Evolutionary conservation across 1,140 invertebrate species (phyloP), one percentile per base, ranked within the genome.

Genomic region (Zeugodacus cucurbitae): DNA sequence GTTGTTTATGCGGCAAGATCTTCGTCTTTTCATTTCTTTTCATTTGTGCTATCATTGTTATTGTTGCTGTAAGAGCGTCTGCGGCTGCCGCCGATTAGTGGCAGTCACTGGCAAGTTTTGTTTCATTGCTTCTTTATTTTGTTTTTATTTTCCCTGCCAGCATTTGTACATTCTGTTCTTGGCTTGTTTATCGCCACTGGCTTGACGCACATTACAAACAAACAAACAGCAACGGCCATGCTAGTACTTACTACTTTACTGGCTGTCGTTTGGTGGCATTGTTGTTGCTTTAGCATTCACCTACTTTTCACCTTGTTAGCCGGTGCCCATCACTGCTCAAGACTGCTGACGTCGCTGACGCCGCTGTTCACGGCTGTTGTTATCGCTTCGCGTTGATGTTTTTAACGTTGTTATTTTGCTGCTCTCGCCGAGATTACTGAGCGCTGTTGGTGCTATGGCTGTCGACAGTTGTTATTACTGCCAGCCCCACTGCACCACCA

Each of bases 261-360:
- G 3, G 29, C 64, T 67, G 29, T 34, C 29, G 64, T 67, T 11
- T n/a, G 37, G 20, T 78, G 22, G 7, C 37, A 41, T 41, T 78
- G 37, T 78, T 78, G 70, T 41, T 48, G 74, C 74, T 48, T 82
- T 82, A 82, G 44, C 74, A 82, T 82, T 82, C 74, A 82, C 74
- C 74, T 82, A 82, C 26, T 82, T 82, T 82, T 82, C 74, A 82
- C 74, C 74, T 82, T 82, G 26, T 82, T 82, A 82, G 74, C 34
- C 34, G 74, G 26, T 48, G 74, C 41, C 74, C 37, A 82, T 82
- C 74, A 74, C 70, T n/a, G n/a, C 34, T 41, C 37, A 48, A 82
- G 6, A 82, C 74, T 48, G 74, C 74, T 82, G 41, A 82, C 41
- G 41, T 74, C 41, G 37, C 41, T 82, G 32, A 32, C 32, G 29